phyloP scores from a whole-genome alignment of 2,113 vertebrate species.

The human (Homo sapiens) region GRCh38 chr18:27255001-27255500 shows the following conservation, averaged over 20 bases:
- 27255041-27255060: background rate
- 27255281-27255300: background rate
- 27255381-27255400: too few relatives aligned
- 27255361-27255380: background rate
- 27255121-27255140: background rate
- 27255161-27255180: background rate
- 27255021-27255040: background rate
- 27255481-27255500: background rate
- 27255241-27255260: background rate
- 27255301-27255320: background rate
- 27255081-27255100: background rate
- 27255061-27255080: background rate
- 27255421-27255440: background rate
- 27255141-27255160: background rate
- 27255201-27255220: background rate
- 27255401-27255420: background rate
- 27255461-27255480: background rate
- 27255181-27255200: background rate
- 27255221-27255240: background rate
- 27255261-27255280: background rate
- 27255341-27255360: background rate
- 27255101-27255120: background rate
- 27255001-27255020: background rate
- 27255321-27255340: background rate
- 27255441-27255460: background rate